Evolutionary conservation across 2,113 vertebrate genomes (phyloP), one percentile per base, ranked within the genome.

Genomic region (Bufo bufo): DNA sequence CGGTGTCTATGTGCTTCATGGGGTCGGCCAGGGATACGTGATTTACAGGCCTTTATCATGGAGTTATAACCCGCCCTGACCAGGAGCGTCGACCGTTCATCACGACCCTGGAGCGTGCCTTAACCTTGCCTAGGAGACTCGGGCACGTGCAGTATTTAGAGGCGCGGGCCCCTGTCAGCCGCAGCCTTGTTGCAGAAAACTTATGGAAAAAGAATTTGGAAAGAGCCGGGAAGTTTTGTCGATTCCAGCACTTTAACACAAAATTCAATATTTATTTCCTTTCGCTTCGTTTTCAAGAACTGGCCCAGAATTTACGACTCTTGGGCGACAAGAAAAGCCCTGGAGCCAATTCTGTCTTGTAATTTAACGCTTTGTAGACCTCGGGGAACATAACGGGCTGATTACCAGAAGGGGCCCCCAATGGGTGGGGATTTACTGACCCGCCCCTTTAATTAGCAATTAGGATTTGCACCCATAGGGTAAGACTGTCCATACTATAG

Each of bases 221-320:
- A 77, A 84, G 52, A 69, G 63, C 74, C 75, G 87, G 72, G 81
- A 88, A 88, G n/a, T 88, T 88, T 77, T 88, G 87, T 88, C n/a
- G 87, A 88, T 88, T 84, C 81, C 87, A 88, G 87, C 87, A 88
- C 87, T 88, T 88, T 88, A 88, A 88, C 87, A 88, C 81, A 88
- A 88, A 88, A 88, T 84, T 84, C 87, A 84, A 84, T 84, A 88
- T 88, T 88, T 88, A 88, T 88, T 78, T 84, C 87, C 71, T 6
- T 49, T 77, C n/a, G 72, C 82, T 66, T 47, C 33, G 63, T 88
- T 77, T 84, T 84, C 81, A 49, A 66, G 80, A 88, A 83, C 72
- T 63, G 74, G 79, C n/a, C 19, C 52, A 75, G n/a, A 69, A 88
- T 88, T 88, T 88, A 88, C n/a, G 87, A 49, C 45, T 75, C 13